Percentiles rank a stretch among this genome's conserved stretches.
Conservation (phyloP, 1,140 invertebrate genomes). For the Lasioglossum albipes region DNA sequence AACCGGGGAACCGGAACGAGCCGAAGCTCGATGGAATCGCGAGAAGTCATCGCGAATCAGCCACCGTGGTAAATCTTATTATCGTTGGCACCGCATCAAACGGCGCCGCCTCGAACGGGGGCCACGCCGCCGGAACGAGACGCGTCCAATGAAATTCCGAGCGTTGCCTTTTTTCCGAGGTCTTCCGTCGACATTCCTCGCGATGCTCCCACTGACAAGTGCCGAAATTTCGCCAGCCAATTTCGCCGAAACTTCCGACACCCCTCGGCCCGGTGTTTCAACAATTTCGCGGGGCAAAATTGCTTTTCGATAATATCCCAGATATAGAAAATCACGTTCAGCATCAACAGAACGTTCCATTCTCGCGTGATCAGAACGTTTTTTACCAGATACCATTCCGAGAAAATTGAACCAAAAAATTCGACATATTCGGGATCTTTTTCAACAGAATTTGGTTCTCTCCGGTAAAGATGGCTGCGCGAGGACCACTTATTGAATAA, state of each 20-base stretch:
- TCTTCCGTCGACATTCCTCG: slow-evolving; percentile 9
- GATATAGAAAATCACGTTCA: too few relatives aligned
- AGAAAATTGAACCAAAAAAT: too few relatives aligned
- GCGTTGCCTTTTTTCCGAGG: slow-evolving; percentile 8
- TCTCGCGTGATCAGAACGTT: too few relatives aligned
- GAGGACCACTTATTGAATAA: too few relatives aligned
- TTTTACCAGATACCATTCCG: too few relatives aligned
- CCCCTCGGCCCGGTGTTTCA: too few relatives aligned
- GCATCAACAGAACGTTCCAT: too few relatives aligned
- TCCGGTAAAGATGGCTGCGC: too few relatives aligned
- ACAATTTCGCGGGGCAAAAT: too few relatives aligned
- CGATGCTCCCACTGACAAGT: background rate
- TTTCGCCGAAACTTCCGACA: background rate
- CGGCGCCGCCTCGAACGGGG: slow-evolving; percentile 14
- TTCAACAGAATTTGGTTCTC: too few relatives aligned
- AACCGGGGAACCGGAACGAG: background rate
- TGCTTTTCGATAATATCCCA: too few relatives aligned
- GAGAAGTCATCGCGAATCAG: slow-evolving; percentile 39
- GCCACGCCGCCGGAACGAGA: background rate
- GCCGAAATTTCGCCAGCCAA: slow-evolving; percentile 3
- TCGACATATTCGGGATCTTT: too few relatives aligned
- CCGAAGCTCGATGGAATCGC: slow-evolving; percentile 30
- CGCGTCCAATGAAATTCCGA: slow-evolving; percentile 12
- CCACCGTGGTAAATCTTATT: slow-evolving; percentile 40
- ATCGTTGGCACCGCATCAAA: slow-evolving; percentile 33